Evolutionary conservation across 2,797 vertebrate genomes (phyloP).

Genomic region (Pseudochirops cupreus): DNA sequence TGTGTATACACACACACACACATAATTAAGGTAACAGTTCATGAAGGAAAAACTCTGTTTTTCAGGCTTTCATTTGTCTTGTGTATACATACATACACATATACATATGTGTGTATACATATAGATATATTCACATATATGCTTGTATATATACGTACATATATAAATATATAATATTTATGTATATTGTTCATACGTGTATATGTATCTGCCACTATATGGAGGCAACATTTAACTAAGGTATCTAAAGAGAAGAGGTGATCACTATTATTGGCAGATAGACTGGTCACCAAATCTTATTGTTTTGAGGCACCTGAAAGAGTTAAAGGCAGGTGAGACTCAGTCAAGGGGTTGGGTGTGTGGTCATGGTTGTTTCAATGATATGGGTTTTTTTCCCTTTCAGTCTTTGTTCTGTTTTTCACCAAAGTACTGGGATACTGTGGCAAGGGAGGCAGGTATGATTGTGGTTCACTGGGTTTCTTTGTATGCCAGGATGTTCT

Average conservation of each 20-base stretch:
- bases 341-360: not conserved
- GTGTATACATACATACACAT: too few relatives aligned
- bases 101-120: too few relatives aligned
- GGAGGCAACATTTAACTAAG: not conserved
- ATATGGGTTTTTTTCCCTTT: not conserved
- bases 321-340: not conserved
- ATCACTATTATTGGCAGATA: not conserved
- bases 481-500: not conserved
- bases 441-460: not conserved
- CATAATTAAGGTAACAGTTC: not conserved
- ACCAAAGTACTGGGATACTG: not conserved
- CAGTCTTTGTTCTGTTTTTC: not conserved
- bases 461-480: not conserved
- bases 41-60: not conserved
- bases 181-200: not conserved
- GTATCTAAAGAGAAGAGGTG: not conserved
- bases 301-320: not conserved
- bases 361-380: not conserved
- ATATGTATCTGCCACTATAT: not conserved
- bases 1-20: too few relatives aligned
- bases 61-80: not conserved
- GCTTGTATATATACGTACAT: too few relatives aligned
- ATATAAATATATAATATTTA: not conserved
- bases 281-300: not conserved
- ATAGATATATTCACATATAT: too few relatives aligned